Base-by-base conservation (phyloP, 2,888 invertebrate species). In the Agapostemon virescens region DNA sequence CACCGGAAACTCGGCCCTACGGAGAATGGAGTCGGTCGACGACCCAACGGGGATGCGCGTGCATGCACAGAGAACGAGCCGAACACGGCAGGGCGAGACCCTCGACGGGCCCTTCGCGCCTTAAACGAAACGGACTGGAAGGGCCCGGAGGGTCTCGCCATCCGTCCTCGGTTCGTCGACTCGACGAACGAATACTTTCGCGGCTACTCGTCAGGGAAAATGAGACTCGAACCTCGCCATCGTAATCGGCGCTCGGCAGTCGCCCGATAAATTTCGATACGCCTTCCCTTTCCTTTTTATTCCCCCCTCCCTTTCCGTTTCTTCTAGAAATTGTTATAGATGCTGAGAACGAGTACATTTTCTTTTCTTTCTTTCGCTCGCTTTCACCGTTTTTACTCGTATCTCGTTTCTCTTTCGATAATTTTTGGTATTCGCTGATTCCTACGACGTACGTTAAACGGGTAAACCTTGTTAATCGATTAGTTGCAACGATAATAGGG, bases 171-270 rank as follows among this genome's bases (percentile, higher is more conserved):
- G 20, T 30, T 20, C 33, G 61, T 61, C 61, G 58, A 20, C 30
- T 61, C 33, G 61, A 61, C 61, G 33, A 20, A 33, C 20, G 33
- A 33, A 33, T 61, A 61, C 9, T 78, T 15, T 58, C 55, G 55
- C 55, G 55, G 26, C 55, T 55, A 72, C 40, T 69, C 40, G 23
- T 66, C n/a, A 64, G 71, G 33, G 45, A 61, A 73, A 73, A 58
- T 49, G 20, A 15, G 71, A 77, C 55, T 38, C 23, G 30, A 38
- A 49, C 77, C 79, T 79, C 76, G 83, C 75, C 82, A 84, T 86
- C 83, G 75, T 76, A 69, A 87, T 86, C 83, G 83, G 86, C 80
- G 86, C 84, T 84, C 86, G 79, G 84, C 84, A 74, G 64, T 77
- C 72, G 58, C 40, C 36, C 68, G 26, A n/a, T 61, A 33, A 15